Evolutionary conservation across 2,113 vertebrate genomes (phyloP).

Genomic region (Plecturocebus donacophilus): DNA sequence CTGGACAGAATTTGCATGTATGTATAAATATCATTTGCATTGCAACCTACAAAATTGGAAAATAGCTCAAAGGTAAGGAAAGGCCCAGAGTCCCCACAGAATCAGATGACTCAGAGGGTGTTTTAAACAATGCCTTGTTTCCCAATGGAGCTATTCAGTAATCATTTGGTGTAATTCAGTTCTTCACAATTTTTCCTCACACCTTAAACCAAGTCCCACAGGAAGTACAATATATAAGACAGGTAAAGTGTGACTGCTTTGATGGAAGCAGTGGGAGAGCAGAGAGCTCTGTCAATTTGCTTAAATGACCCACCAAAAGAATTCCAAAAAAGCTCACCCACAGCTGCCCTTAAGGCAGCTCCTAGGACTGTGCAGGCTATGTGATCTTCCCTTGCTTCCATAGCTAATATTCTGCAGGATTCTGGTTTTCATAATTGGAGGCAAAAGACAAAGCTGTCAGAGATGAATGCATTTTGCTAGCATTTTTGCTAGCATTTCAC

Average conservation of each 20-base stretch:
- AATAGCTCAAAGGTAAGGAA: background rate
- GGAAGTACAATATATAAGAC: background rate
- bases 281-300: background rate
- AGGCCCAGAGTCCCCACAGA: background rate
- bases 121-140: background rate
- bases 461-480: background rate
- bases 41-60: background rate
- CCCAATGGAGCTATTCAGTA: background rate
- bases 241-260: background rate
- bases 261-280: background rate
- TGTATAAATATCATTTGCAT: background rate
- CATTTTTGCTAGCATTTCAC: background rate
- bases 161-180: background rate
- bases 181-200: background rate
- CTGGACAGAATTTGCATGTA: background rate
- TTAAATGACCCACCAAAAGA: background rate
- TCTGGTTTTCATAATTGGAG: background rate
- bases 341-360: background rate
- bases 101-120: background rate
- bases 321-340: background rate
- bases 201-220: background rate
- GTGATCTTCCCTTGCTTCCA: background rate
- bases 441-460: background rate
- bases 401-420: background rate
- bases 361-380: background rate